A percentile compares a stretch with the other conserved stretches of the same genome.
These are phyloP conservation scores for Prietella phreatophila DNA, from an alignment of 2,113 vertebrate genomes.

Conservation along the genomic window DNA sequence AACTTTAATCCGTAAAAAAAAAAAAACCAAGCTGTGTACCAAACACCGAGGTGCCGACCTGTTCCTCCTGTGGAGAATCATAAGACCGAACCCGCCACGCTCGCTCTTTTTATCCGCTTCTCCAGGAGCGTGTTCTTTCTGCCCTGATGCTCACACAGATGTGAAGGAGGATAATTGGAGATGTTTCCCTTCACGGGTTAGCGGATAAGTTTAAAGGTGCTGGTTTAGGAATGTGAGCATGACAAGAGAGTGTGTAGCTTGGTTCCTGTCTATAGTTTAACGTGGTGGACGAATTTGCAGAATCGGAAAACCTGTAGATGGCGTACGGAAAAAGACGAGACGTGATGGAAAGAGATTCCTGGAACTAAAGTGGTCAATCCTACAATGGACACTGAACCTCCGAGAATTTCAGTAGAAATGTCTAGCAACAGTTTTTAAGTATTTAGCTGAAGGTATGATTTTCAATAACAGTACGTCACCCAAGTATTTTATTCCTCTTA, in stretches of 20 bases:
- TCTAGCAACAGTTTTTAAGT: neutral
- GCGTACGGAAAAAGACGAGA: neutral
- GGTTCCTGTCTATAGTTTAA: neutral
- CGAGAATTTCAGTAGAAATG: neutral
- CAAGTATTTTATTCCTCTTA: neutral
- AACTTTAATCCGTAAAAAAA: neutral
- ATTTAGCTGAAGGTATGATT: neutral
- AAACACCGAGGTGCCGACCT: constrained; percentile 71
- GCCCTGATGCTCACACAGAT: constrained; percentile 69
- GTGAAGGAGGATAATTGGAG: constrained; percentile 71
- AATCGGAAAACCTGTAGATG: neutral
- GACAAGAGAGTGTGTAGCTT: neutral
- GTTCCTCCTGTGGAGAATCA: constrained; percentile 72
- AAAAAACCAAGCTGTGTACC: constrained; percentile 64
- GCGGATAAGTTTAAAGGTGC: neutral
- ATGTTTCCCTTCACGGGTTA: constrained; percentile 50
- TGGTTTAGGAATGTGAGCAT: neutral
- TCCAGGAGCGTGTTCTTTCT: constrained; percentile 71
- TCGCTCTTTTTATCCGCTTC: constrained; percentile 62
- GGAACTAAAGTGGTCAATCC: neutral
- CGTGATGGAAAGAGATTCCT: neutral
- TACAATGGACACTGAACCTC: neutral
- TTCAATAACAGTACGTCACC: neutral
- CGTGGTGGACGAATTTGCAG: no score
- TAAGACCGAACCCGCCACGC: constrained; percentile 71